Percentiles rank a stretch among this genome's conserved stretches.
Evolutionary conservation across 1,140 invertebrate species (phyloP).

Genomic region (Eciton burchellii): DNA sequence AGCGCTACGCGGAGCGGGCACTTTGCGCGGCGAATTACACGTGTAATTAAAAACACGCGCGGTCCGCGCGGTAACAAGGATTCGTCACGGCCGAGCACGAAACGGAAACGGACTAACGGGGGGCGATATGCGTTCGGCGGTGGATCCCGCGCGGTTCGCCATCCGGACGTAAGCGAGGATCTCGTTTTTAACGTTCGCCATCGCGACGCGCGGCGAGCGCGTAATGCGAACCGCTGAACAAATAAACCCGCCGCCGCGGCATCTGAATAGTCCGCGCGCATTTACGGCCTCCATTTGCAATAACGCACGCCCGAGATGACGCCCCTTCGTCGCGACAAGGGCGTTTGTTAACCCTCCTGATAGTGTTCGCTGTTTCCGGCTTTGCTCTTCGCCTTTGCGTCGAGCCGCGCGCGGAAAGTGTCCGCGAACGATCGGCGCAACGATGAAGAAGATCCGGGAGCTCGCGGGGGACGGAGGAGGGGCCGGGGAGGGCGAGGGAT

Average conservation of each 20-base stretch:
- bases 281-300: slow-evolving; percentile 38
- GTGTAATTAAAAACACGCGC: background rate
- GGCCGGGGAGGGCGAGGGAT: no score
- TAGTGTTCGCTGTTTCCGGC: no score
- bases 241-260: slow-evolving; percentile 14
- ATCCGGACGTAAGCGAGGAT: slow-evolving; percentile 26
- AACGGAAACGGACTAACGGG: slow-evolving; percentile 30
- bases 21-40: slow-evolving; percentile 18
- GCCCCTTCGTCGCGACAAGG: slow-evolving; percentile 2
- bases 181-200: slow-evolving; percentile 34
- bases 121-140: background rate
- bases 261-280: slow-evolving; percentile 18
- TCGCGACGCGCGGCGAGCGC: background rate
- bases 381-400: no score
- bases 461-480: no score
- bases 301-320: slow-evolving; percentile 15
- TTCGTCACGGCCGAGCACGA: slow-evolving; percentile 13
- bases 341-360: background rate
- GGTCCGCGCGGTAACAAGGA: background rate
- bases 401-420: no score
- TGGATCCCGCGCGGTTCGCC: slow-evolving; percentile 7
- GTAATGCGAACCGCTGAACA: slow-evolving; percentile 45
- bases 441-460: no score
- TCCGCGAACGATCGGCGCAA: no score
- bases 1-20: background rate